Evolutionary conservation across 2,888 invertebrate species (phyloP).

Genomic region (Rhamnusium bicolor): DNA sequence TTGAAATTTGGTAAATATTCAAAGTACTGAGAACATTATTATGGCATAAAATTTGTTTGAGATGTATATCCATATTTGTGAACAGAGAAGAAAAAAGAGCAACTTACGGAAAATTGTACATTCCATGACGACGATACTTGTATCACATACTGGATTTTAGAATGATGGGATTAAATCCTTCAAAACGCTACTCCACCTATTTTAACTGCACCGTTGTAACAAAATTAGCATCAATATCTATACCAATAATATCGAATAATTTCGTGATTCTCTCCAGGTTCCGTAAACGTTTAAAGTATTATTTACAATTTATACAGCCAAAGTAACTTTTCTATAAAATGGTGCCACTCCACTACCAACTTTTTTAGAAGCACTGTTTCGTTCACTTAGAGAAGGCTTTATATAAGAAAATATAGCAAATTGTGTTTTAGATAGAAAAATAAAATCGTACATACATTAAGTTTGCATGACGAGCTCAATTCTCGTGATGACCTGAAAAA

Average conservation of each 20-base stretch:
- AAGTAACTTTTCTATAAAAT: conserved; percentile 59
- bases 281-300: background rate
- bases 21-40: no score
- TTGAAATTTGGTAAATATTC: no score
- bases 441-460: conserved; percentile 52
- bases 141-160: background rate
- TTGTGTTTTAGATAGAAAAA: conserved; percentile 65
- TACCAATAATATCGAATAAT: background rate
- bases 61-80: no score
- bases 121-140: no score
- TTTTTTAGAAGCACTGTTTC: conserved; percentile 65
- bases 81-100: no score
- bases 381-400: conserved; percentile 66
- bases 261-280: background rate
- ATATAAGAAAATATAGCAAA: conserved; percentile 64
- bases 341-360: conserved; percentile 66
- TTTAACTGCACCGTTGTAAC: background rate
- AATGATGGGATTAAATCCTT: background rate
- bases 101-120: no score
- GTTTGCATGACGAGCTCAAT: conserved; percentile 65
- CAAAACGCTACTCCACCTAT: background rate
- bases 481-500: conserved; percentile 48
- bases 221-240: background rate
- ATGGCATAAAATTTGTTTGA: no score
- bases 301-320: conserved; percentile 64